A percentile compares a stretch with the other conserved stretches of the same genome.
Conservation (phyloP, 2,888 invertebrate species). For the Halictus quadricinctus region DNA sequence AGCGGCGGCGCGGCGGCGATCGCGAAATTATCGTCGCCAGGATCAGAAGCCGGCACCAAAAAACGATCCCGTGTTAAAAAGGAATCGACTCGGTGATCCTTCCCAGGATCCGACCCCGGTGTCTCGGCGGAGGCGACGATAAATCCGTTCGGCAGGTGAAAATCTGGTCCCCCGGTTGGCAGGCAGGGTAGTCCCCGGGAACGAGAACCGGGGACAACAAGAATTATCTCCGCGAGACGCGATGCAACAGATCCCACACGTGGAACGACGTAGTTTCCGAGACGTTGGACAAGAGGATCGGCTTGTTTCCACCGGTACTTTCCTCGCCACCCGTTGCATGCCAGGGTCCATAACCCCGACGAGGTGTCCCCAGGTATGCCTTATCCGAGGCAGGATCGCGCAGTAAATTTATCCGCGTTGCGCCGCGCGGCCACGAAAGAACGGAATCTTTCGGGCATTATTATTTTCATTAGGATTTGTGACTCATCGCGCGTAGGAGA, state of each 20-base stretch:
- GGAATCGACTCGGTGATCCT: conserved; percentile 10
- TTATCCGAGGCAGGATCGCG: conserved; percentile 78
- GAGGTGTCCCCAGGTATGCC: conserved; percentile 82
- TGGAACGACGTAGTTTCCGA: conserved; percentile 43
- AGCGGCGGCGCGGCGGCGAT: neutral
- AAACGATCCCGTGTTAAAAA: conserved; percentile 16
- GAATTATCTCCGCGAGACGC: conserved; percentile 61
- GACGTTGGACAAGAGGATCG: conserved; percentile 17
- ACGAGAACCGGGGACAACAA: conserved; percentile 29
- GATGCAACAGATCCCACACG: conserved; percentile 61
- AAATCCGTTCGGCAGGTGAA: conserved; percentile 70
- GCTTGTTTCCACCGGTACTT: conserved; percentile 49
- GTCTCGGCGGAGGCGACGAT: conserved; percentile 45
- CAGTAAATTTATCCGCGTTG: conserved; percentile 79
- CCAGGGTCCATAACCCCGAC: conserved; percentile 79
- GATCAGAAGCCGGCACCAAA: conserved; percentile 2
- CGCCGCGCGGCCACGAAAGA: conserved; percentile 58
- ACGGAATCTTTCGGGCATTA: conserved; percentile 72
- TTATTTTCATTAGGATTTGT: conserved; percentile 81
- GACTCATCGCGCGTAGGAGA: conserved; percentile 74
- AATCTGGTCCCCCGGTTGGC: conserved; percentile 49
- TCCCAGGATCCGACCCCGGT: conserved; percentile 21
- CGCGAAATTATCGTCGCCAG: conserved; percentile 19
- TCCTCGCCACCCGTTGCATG: conserved; percentile 75
- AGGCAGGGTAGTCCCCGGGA: no score